phyloP scores from a whole-genome alignment of 1,140 invertebrate species.

The Chlorops oryzae region DNA sequence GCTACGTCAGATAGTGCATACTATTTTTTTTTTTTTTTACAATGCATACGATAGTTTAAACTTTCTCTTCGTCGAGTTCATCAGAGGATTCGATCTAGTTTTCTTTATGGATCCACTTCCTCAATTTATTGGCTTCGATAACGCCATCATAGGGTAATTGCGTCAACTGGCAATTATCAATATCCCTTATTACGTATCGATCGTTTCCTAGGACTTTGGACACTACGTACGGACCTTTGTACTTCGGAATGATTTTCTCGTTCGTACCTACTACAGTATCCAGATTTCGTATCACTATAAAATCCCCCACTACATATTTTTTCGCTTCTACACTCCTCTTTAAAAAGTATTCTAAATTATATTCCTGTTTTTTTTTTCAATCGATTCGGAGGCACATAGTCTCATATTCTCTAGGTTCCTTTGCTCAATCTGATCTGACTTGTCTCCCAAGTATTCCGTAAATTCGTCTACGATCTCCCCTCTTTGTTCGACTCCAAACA shows the following conservation, averaged over 20 bases:
- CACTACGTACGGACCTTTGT: constrained; percentile 1
- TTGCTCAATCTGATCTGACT: too few relatives aligned
- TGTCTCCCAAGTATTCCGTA: constrained; percentile 1
- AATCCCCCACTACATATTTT: constrained; percentile 1
- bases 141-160: constrained; percentile 2
- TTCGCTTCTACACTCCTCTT: background rate
- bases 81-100: too few relatives aligned
- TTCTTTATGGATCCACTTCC: too few relatives aligned
- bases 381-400: too few relatives aligned
- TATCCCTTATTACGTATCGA: constrained; percentile 1
- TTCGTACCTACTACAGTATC: constrained; percentile 2
- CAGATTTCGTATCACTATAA: constrained; percentile 4
- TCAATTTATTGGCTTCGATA: background rate
- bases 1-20: too few relatives aligned
- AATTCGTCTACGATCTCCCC: constrained; percentile 3
- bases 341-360: too few relatives aligned
- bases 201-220: constrained; percentile 1
- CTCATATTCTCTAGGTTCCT: too few relatives aligned
- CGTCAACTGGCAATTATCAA: constrained; percentile 3
- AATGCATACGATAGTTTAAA: too few relatives aligned
- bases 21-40: too few relatives aligned
- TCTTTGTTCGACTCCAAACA: constrained; percentile 7
- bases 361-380: too few relatives aligned
- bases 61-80: too few relatives aligned
- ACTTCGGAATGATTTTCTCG: constrained; percentile 6